Base-by-base conservation (phyloP, 2,888 invertebrate species). In the Mythimna pallens region DNA sequence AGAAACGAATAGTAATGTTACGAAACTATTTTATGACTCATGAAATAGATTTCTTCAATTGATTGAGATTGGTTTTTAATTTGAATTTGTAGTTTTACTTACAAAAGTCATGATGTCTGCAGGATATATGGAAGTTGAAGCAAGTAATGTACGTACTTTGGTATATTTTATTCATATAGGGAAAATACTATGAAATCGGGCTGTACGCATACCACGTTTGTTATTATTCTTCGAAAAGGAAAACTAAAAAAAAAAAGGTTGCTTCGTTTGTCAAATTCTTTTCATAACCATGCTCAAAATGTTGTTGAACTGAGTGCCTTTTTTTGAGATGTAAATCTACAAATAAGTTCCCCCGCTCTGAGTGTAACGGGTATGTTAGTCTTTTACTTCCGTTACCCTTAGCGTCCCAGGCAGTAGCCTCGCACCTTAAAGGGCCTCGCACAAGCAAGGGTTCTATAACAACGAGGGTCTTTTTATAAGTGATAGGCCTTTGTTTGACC, bases 11-110 rank as follows among this genome's bases (percentile, higher is more conserved):
- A 62, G 62, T 67, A 66, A 82, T 72, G 73, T 66, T 59, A 59
- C 54, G 9, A 40, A n/a, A 34, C 66, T 65, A 69, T 82, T 85
- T 84, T 81, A 85, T 80, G 69, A 72, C 62, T 71, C 80, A 70
- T 87, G 70, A 79, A 84, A 81, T 62, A 72, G 50, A 59, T 47
- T 63, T 76, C 57, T 67, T 71, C 62, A 69, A 83, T 83, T 80
- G 61, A 55, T 54, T 66, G 47, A 12, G 34, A 47, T 30, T 6
- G 17, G 14, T 64, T 71, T 68, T 36, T 65, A 43, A 66, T 66
- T 76, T 12, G 30, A 65, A 63, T 73, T 66, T 3, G 20, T 10
- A 73, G 66, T 61, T 69, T 34, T 70, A 52, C 54, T 47, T 55
- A 62, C 61, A 57, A 65, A 55, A 76, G 50, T 58, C 47, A 66